Evolutionary conservation across 2,888 invertebrate species (phyloP), one percentile per base, ranked within the genome.

Genomic region (Ophion slaviceki): DNA sequence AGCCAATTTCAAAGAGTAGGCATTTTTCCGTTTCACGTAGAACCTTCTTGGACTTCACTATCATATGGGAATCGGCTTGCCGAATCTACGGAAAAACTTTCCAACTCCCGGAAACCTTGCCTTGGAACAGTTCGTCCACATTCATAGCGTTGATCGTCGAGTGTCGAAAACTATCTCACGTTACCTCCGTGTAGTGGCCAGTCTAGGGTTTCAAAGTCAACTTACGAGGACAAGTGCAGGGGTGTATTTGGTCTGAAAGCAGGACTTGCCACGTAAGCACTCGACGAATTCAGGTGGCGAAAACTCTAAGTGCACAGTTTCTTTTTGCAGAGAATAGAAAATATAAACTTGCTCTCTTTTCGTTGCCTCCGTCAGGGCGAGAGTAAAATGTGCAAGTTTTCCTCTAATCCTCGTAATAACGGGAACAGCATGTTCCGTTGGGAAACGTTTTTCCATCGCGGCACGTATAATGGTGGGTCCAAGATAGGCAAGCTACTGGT

Each of bases 151-250:
- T 24, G 57, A 70, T 47, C 20, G 68, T 71, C 47, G 17, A 82
- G 71, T 80, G 40, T 72, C 53, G 28, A 67, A 72, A 68, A 74
- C 20, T 36, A 57, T 82, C 70, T 75, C 66, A 36, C 45, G 59
- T 80, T 87, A 83, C 87, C 76, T 36, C 78, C 85, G 82, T 75
- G 36, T 81, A 83, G 80, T 86, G 75, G 47, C 87, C 87, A 75
- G 88, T 86, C 75, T 91, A 88, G 66, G 76, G 76, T 91, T 91
- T 88, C 89, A 89, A 88, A 90, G 87, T 88, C 88, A 88, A 90
- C 86, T 40, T 85, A 61, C 45, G 57, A 66, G n/a, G 61, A 28
- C 57, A 57, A 36, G 24, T 45, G 59, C 45, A 10, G 28, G 40
- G 14, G 11, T 61, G 11, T 53, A n/a, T 72, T 67, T 67, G 67